A percentile compares a stretch with the other conserved stretches of the same genome.
These are phyloP conservation scores for Rhinogobius similis DNA, from an alignment of 2,113 vertebrate genomes.

Conservation along the genomic window DNA sequence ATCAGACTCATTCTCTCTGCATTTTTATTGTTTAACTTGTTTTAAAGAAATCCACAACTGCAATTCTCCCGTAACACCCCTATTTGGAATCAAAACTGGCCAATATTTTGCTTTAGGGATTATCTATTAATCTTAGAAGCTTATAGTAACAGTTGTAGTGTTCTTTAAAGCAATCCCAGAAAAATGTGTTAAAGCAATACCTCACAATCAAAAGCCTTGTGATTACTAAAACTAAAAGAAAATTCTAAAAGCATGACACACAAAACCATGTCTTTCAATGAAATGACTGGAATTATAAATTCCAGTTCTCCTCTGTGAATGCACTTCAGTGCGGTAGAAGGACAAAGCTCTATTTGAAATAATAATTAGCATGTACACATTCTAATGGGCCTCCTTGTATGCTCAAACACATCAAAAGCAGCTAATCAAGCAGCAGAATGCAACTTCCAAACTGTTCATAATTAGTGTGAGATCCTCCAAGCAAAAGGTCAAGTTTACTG, in stretches of 20 bases:
- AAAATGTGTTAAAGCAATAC: neutral
- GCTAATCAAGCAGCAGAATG: constrained; percentile 15
- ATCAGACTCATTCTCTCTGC: too few relatives aligned
- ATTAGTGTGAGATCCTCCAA: constrained; percentile 1
- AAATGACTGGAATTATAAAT: constrained; percentile 1
- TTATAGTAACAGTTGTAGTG: neutral
- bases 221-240: neutral
- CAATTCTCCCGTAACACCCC: too few relatives aligned
- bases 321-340: neutral
- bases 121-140: constrained; percentile 7
- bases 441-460: constrained; percentile 7
- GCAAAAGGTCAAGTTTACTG: constrained; percentile 2
- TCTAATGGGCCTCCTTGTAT: constrained; percentile 7
- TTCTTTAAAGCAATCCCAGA: neutral
- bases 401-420: constrained; percentile 12
- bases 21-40: too few relatives aligned
- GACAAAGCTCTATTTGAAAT: constrained; percentile 28
- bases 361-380: constrained; percentile 21
- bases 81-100: neutral
- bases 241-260: constrained; percentile 1
- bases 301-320: neutral
- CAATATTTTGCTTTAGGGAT: constrained; percentile 1
- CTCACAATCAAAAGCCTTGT: neutral
- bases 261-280: neutral
- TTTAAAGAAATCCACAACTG: too few relatives aligned